Evolutionary conservation across 2,888 invertebrate genomes (phyloP).

Genomic region (Lissocephala sabroskyi): DNA sequence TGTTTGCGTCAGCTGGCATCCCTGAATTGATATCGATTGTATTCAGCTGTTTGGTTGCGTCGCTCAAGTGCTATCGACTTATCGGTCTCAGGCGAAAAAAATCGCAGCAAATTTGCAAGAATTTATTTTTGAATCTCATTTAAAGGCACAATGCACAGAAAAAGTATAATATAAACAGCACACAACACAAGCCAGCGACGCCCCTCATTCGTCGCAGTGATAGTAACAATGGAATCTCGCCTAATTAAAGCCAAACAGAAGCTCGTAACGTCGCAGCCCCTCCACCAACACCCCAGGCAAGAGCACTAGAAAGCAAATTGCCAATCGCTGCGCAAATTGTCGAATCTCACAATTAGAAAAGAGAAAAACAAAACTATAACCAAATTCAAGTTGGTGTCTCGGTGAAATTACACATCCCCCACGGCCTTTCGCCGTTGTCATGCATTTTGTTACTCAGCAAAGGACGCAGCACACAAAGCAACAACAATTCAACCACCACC

Average conservation of each 20-base stretch:
- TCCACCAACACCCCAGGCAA: conserved; percentile 8
- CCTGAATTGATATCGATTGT: too few species aligned
- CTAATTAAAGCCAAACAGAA: conserved; percentile 49
- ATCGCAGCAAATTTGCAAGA: conserved; percentile 27
- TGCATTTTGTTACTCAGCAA: conserved; percentile 57
- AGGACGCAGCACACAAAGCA: conserved; percentile 18
- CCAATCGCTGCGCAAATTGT: conserved; percentile 6
- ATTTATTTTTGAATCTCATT: conserved; percentile 47
- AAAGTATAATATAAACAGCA: neutral
- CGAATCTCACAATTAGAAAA: neutral
- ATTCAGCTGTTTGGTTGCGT: too few species aligned
- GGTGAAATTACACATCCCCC: conserved; percentile 17
- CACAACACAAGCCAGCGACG: neutral
- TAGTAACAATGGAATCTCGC: conserved; percentile 31
- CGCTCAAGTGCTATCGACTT: too few species aligned
- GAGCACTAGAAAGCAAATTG: conserved; percentile 3
- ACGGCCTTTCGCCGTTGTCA: conserved; percentile 45
- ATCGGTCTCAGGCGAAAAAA: too few species aligned
- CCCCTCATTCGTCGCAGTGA: neutral
- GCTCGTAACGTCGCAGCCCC: conserved; percentile 48
- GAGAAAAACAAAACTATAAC: neutral
- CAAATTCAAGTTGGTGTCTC: neutral
- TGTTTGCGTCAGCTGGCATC: too few species aligned
- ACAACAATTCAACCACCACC: conserved; percentile 32
- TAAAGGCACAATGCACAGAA: neutral